Base-by-base conservation (phyloP, 2,888 invertebrate species). In the Malthinus seriepunctatus region DNA sequence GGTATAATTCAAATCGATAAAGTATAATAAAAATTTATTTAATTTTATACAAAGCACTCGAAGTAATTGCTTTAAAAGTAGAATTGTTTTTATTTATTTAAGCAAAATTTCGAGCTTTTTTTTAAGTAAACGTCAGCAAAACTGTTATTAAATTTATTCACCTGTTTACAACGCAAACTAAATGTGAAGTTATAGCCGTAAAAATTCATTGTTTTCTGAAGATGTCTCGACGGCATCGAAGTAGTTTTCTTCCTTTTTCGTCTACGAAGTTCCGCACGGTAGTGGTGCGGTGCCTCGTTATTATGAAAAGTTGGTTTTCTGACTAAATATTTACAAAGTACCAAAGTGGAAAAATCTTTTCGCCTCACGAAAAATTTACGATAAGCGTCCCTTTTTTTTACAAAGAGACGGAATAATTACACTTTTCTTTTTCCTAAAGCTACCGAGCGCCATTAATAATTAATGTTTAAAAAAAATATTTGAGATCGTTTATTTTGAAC, bases 161-260 rank as follows among this genome's bases (percentile, higher is more conserved):
- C 56, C 50, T 51, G 56, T 56, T 56, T 56, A 56, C 56, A 39
- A 39, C 35, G 52, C n/a, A 10, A 14, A 32, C 32, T 33, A 56
- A 56, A 56, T 56, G 38, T 34, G 32, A 51, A 56, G 46, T 51
- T 56, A 56, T 56, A 11, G 46, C 51, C 11, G 34, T 56, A 32
- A 51, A 35, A 51, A 56, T 56, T 56, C 38, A 37, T 35, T 46
- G 56, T 51, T 56, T 44, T 56, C 51, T 51, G 45, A 56, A 56
- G 51, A 51, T 51, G 51, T 56, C 56, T 56, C 56, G 56, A 51
- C 56, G 34, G 14, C 32, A 42, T 15, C 37, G 23, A 4, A 14
- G 37, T 32, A 38, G 46, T 44, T 46, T 46, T 56, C 56, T 44
- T 56, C 46, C 45, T 56, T 56, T 56, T 55, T 56, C 51, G 56